Percentiles rank a stretch among this genome's conserved stretches.
phyloP scores from a whole-genome alignment of 2,888 invertebrate genomes.

The Oscheius onirici region DNA sequence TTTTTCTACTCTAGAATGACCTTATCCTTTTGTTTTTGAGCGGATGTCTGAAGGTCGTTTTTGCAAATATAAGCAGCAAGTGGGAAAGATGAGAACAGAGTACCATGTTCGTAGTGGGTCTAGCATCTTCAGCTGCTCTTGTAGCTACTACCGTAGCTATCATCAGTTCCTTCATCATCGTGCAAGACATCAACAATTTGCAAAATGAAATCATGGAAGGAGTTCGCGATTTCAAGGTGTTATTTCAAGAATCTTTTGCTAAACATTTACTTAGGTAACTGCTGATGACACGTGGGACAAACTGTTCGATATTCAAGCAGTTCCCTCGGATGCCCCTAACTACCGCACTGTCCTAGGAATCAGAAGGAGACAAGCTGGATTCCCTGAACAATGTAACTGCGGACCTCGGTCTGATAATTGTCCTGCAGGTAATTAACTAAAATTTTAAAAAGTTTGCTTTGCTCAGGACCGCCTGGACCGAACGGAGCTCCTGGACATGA shows the following conservation, averaged over 20 bases:
- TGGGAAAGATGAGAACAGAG: not conserved
- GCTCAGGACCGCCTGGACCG: slow-evolving; percentile 41
- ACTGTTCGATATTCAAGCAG: slow-evolving; percentile 43
- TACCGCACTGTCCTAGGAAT: slow-evolving; percentile 42
- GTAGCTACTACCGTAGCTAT: slow-evolving; percentile 43
- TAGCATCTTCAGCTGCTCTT: slow-evolving; percentile 47
- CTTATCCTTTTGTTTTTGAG: not conserved
- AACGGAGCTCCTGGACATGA: slow-evolving; percentile 49
- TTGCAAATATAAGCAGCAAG: not conserved
- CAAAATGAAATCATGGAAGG: slow-evolving; percentile 48
- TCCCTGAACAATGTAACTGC: slow-evolving; percentile 50
- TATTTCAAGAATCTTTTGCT: not conserved
- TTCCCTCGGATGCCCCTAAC: slow-evolving; percentile 39
- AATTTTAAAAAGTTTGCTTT: no score
- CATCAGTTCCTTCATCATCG: slow-evolving; percentile 48
- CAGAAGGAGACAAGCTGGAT: slow-evolving; percentile 21
- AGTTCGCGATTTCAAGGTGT: slow-evolving; percentile 48
- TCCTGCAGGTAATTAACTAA: slow-evolving; percentile 60
- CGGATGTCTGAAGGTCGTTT: slow-evolving; percentile 9
- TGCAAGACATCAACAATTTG: slow-evolving; percentile 49
- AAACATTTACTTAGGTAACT: slow-evolving; percentile 37
- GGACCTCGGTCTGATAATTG: slow-evolving; percentile 50
- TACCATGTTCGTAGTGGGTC: slow-evolving; percentile 36
- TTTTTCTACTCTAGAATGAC: slow-evolving; percentile 7
- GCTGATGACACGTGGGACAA: slow-evolving; percentile 56